Evolutionary conservation across 30 jellyfish, hydroid and myxozoan species (phyloP).

Genomic region (Aurelia aurita complex sp. Pacific): DNA sequence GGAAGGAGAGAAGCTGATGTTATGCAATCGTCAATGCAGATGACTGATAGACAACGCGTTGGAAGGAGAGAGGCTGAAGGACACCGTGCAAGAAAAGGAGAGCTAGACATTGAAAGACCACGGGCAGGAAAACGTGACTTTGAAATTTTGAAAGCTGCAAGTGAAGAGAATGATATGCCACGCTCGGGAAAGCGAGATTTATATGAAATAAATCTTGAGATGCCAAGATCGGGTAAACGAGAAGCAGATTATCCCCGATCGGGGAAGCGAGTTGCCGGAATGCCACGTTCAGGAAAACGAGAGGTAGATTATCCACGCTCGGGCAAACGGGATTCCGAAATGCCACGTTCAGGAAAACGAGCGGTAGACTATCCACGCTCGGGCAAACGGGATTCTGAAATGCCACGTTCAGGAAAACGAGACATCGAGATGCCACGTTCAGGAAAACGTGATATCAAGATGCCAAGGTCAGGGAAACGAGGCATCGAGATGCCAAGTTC

Average conservation of each 20-base stretch:
- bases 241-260: neutral
- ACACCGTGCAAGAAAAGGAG: neutral
- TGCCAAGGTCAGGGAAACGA: conserved; percentile 31
- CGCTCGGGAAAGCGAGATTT: conserved; percentile 17
- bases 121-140: conserved; percentile 1
- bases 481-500: conserved; percentile 12
- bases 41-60: too few relatives aligned
- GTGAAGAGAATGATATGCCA: neutral
- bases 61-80: too few relatives aligned
- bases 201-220: neutral
- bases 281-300: conserved; percentile 24
- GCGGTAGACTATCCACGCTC: too few relatives aligned
- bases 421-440: neutral
- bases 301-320: conserved; percentile 3
- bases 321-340: neutral
- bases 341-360: neutral
- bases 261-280: neutral
- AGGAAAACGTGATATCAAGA: neutral
- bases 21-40: too few relatives aligned
- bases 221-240: neutral
- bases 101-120: neutral
- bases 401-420: neutral
- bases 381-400: too few relatives aligned
- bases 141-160: neutral
- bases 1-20: too few relatives aligned